Percentiles rank a stretch among this genome's conserved stretches.
These are phyloP conservation scores for Goniozus legneri DNA, from an alignment of 1,140 invertebrate species.

Conservation along the genomic window DNA sequence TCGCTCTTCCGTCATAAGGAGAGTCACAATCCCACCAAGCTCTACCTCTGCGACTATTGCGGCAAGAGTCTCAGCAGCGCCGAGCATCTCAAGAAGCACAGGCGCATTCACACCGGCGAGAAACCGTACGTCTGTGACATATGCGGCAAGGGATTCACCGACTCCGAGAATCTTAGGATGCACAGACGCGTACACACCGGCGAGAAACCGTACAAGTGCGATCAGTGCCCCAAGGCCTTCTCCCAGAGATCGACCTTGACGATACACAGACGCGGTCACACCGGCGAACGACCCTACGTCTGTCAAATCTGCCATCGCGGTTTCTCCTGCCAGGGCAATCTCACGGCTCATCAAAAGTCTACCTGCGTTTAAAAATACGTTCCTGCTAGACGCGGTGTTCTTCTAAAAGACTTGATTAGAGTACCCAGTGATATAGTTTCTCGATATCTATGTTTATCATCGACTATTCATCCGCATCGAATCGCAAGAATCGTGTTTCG, in stretches of 20 bases:
- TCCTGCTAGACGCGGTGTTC: too few species aligned
- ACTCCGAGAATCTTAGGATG: conserved; percentile 52
- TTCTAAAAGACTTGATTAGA: too few species aligned
- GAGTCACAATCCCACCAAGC: conserved; percentile 60
- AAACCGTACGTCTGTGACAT: conserved; percentile 69
- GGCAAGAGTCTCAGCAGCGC: conserved; percentile 72
- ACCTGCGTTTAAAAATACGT: conserved; percentile 41
- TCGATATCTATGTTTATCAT: too few species aligned
- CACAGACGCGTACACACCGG: conserved; percentile 54
- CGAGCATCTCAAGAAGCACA: conserved; percentile 69
- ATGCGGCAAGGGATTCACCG: conserved; percentile 56
- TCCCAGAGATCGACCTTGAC: conserved; percentile 53
- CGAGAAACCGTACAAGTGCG: conserved; percentile 58
- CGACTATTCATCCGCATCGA: too few species aligned
- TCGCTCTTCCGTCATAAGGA: conserved; percentile 61
- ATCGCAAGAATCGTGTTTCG: too few species aligned
- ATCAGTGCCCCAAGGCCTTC: conserved; percentile 52
- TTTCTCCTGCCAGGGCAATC: conserved; percentile 53
- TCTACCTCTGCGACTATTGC: conserved; percentile 69
- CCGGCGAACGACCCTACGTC: conserved; percentile 56
- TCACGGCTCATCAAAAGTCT: conserved; percentile 52
- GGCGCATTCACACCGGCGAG: conserved; percentile 69
- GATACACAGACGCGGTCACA: conserved; percentile 55
- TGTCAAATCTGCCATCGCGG: conserved; percentile 53
- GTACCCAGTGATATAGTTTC: too few species aligned